Base-by-base conservation (phyloP, 2,113 vertebrate species). In the Pseudorhombus dupliciocellatus region DNA sequence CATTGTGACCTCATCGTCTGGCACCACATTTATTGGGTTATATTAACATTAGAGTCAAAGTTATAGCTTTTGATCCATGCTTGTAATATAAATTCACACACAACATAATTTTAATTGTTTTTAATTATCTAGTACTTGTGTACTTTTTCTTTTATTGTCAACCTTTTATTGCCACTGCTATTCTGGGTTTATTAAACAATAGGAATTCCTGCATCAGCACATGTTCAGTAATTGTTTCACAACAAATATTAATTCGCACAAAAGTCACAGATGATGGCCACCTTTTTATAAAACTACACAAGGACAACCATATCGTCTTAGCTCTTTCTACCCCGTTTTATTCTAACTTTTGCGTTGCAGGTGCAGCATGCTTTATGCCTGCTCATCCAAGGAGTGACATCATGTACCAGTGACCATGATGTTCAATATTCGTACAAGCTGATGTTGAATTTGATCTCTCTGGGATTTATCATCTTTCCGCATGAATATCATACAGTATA, bases 51-150 rank as follows among this genome's bases (percentile, higher is more conserved):
- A 40, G 10, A 20, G 4, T 50, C 9, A 1, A 25, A 5, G 42
- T 6, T 44, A 21, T 28, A 52, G 21, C 3, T 46, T 62, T 3
- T 62, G 3, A 22, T 42, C 26, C 5, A 44, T 55, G 67, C 52
- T 30, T 26, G 31, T 24, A 14, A 44, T 54, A 26, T 28, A 26
- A 24, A 81, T 73, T 37, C n/a, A 34, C 30, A 18, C 22, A 28
- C 25, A 77, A 53, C 5, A 65, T 24, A 7, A 18, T 18, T 7
- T 3, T 3, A 3, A 18, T 7, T 54, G 51, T 14, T 14, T 24
- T 14, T 24, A 14, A 52, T 24, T 24, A 24, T 24, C 11, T 26
- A 26, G 5, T 25, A 25, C 14, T 14, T 53, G 24, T 53, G 7
- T 3, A 53, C n/a, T n/a, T n/a, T n/a, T n/a, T n/a, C n/a, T n/a